A percentile compares a stretch with the other conserved stretches of the same genome.
phyloP scores from a whole-genome alignment of 2,888 invertebrate genomes.

The Drosophila suboccidentalis region DNA sequence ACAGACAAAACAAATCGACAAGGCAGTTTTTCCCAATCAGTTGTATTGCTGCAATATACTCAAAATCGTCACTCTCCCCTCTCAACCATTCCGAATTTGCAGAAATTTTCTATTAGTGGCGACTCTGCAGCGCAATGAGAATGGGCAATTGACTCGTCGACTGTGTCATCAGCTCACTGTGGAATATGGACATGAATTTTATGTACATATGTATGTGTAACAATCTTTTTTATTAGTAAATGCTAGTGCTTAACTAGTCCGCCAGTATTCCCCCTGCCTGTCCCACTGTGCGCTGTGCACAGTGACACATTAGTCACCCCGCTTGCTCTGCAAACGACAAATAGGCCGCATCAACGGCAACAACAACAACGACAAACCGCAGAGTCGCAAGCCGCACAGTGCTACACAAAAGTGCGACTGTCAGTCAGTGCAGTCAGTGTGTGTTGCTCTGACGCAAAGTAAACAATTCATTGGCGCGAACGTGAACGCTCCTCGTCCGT shows the following conservation, averaged over 20 bases:
- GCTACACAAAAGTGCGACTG: slow-evolving; percentile 4
- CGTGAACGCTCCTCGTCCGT: slow-evolving; percentile 19
- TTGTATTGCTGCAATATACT: slow-evolving; percentile 19
- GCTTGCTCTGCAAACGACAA: slow-evolving; percentile 12
- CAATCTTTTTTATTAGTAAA: slow-evolving; percentile 5
- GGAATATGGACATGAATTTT: neutral
- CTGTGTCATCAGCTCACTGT: slow-evolving; percentile 10
- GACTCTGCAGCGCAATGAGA: slow-evolving; percentile 19
- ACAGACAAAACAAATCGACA: slow-evolving; percentile 52
- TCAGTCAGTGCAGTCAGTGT: slow-evolving; percentile 25
- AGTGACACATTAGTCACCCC: slow-evolving; percentile 26
- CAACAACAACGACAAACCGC: slow-evolving; percentile 8
- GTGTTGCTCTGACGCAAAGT: slow-evolving; percentile 34
- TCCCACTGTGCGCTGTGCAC: slow-evolving; percentile 28
- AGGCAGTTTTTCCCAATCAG: slow-evolving; percentile 26
- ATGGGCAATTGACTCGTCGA: slow-evolving; percentile 16
- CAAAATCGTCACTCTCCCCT: slow-evolving; percentile 1
- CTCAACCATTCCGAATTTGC: neutral
- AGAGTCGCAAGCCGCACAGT: slow-evolving; percentile 9
- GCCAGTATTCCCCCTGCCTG: neutral
- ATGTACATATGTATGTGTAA: neutral
- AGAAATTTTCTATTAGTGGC: slow-evolving; percentile 14
- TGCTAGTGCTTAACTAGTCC: neutral
- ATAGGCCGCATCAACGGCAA: slow-evolving; percentile 15
- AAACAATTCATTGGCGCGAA: slow-evolving; percentile 28